Conservation (phyloP, 2,113 vertebrate genomes). For the Perca fluviatilis region DNA sequence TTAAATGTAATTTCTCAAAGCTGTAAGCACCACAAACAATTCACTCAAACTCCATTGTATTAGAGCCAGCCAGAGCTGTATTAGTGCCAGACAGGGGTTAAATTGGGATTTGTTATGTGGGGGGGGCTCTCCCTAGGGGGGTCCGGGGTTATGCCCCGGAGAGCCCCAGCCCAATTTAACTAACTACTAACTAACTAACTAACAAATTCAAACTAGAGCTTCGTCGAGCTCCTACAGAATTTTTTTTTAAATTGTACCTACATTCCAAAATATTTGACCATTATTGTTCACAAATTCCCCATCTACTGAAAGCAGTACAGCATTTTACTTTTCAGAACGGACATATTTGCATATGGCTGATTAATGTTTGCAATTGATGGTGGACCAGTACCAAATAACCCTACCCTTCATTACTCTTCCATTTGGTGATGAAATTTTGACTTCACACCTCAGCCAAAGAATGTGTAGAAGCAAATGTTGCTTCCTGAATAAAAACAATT, state of each 20-base stretch:
- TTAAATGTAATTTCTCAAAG: background rate
- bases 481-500: conserved; percentile 12
- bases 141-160: no score
- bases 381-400: conserved; percentile 15
- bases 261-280: conserved; percentile 22
- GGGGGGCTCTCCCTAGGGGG: no score
- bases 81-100: background rate
- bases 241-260: conserved; percentile 6
- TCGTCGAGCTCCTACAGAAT: conserved; percentile 22
- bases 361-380: background rate
- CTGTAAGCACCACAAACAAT: background rate
- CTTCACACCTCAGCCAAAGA: conserved; percentile 6
- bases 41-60: background rate
- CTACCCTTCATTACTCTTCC: conserved; percentile 7
- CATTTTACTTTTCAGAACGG: conserved; percentile 26
- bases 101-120: no score
- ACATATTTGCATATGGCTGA: conserved; percentile 14
- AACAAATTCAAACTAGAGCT: conserved; percentile 15
- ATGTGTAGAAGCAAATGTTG: background rate
- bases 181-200: no score
- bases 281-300: conserved; percentile 21
- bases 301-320: conserved; percentile 20
- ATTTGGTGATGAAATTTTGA: conserved; percentile 1
- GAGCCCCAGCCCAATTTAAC: no score
- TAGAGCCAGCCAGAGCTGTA: background rate